These are phyloP conservation scores for Drosophila niveifrons DNA, from an alignment of 2,888 invertebrate species.

Conservation along the genomic window DNA sequence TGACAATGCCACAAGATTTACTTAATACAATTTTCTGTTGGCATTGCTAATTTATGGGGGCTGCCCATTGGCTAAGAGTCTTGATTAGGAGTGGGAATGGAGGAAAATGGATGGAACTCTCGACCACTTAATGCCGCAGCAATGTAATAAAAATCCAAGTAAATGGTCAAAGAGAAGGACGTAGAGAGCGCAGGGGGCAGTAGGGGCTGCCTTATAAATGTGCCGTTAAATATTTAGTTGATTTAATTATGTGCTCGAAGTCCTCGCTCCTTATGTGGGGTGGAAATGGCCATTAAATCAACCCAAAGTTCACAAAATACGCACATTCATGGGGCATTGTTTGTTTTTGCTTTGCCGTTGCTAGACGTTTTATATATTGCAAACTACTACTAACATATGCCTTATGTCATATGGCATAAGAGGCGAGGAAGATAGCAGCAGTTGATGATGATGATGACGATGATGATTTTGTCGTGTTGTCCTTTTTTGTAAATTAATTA, in stretches of 20 bases:
- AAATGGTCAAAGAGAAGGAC: constrained; percentile 47
- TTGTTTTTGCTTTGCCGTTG: constrained; percentile 72
- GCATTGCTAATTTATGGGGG: constrained; percentile 69
- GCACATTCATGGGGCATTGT: constrained; percentile 52
- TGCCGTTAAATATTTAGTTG: constrained; percentile 79
- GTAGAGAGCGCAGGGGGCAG: constrained; percentile 23
- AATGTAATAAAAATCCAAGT: constrained; percentile 73
- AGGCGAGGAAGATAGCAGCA: constrained; percentile 23
- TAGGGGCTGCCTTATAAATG: constrained; percentile 65
- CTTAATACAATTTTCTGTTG: constrained; percentile 66
- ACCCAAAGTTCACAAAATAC: constrained; percentile 70
- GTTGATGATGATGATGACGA: constrained; percentile 13
- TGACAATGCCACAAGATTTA: constrained; percentile 66
- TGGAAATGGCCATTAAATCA: constrained; percentile 67
- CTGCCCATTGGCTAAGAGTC: constrained; percentile 19
- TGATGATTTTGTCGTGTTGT: constrained; percentile 60
- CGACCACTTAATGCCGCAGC: constrained; percentile 70
- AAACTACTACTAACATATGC: constrained; percentile 48
- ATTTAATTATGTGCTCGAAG: constrained; percentile 73
- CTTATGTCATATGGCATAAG: constrained; percentile 73
- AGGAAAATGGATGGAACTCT: constrained; percentile 18
- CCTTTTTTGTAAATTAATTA: constrained; percentile 75
- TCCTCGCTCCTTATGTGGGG: not conserved
- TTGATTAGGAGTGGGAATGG: constrained; percentile 16
- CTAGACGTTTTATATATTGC: constrained; percentile 73